Evolutionary conservation across 2,888 invertebrate genomes (phyloP).

Genomic region (Dynastes grantii): DNA sequence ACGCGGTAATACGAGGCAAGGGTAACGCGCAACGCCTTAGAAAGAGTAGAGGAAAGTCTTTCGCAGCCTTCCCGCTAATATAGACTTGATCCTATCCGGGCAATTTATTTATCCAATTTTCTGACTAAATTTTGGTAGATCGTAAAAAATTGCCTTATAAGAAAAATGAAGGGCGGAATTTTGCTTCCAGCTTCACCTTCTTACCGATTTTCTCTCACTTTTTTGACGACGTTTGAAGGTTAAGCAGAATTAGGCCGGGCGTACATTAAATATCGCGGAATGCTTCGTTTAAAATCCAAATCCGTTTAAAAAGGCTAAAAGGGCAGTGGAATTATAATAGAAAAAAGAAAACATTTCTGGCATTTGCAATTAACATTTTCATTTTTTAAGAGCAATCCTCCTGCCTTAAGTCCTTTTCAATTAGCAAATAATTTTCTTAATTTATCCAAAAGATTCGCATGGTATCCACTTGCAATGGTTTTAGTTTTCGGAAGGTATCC

Average conservation of each 20-base stretch:
- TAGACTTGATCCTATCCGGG: constrained; percentile 49
- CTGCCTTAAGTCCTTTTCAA: too few species aligned
- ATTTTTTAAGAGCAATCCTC: too few species aligned
- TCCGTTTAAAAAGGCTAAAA: not conserved
- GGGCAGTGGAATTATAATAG: not conserved
- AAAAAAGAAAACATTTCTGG: not conserved
- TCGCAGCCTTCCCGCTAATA: constrained; percentile 39
- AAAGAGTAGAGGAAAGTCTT: constrained; percentile 13
- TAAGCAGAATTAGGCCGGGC: not conserved
- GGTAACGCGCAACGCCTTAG: constrained; percentile 6
- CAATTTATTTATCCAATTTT: constrained; percentile 52
- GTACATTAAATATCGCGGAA: too few species aligned
- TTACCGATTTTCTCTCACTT: not conserved
- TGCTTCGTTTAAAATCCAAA: too few species aligned
- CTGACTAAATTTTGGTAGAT: constrained; percentile 51
- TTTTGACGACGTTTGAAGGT: not conserved
- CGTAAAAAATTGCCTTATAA: constrained; percentile 50
- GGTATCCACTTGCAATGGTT: too few species aligned
- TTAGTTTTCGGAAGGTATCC: too few species aligned
- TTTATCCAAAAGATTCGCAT: too few species aligned
- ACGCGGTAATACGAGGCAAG: not conserved
- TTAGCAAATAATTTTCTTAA: too few species aligned
- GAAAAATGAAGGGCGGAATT: constrained; percentile 50
- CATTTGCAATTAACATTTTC: too few species aligned
- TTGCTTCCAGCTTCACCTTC: constrained; percentile 25